Evolutionary conservation across 2,797 vertebrate species (phyloP).

Genomic region (Dicrostonyx torquatus): DNA sequence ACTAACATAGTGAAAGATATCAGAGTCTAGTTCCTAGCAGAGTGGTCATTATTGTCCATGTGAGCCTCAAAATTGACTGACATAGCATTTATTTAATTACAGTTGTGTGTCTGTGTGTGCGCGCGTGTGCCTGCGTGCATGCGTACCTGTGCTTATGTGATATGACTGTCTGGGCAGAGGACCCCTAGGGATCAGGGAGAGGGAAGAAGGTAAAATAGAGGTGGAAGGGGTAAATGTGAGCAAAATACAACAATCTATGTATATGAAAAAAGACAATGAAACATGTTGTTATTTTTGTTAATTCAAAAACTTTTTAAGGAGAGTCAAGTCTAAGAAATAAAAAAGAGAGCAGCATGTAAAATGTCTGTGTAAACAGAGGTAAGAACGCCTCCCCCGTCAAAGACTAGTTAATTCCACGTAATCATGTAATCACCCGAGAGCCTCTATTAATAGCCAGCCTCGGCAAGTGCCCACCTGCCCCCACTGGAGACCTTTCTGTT

Average conservation of each 20-base stretch:
- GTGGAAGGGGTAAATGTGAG: not conserved
- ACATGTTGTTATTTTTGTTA: not conserved
- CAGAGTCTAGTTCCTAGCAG: rapidly evolving
- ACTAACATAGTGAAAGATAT: not conserved
- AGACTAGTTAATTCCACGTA: not conserved
- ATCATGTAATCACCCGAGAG: not conserved
- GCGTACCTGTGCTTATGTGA: not conserved
- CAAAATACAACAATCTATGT: not conserved
- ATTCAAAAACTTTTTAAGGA: not conserved
- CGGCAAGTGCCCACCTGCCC: not conserved
- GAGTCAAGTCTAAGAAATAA: not conserved
- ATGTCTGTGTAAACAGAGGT: not conserved
- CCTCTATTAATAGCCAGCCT: not conserved
- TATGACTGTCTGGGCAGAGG: not conserved
- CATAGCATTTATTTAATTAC: not conserved
- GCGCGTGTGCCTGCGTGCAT: not conserved
- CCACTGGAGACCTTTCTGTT: not conserved
- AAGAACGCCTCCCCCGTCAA: not conserved
- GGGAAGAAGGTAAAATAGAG: not conserved
- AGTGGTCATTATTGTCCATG: not conserved
- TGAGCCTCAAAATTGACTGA: not conserved
- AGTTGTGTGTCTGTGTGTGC: not conserved
- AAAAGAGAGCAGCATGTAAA: not conserved
- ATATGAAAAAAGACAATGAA: not conserved
- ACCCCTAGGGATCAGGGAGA: not conserved